Conservation (phyloP, 2,888 invertebrate species). For the Eurytoma adleriae region DNA sequence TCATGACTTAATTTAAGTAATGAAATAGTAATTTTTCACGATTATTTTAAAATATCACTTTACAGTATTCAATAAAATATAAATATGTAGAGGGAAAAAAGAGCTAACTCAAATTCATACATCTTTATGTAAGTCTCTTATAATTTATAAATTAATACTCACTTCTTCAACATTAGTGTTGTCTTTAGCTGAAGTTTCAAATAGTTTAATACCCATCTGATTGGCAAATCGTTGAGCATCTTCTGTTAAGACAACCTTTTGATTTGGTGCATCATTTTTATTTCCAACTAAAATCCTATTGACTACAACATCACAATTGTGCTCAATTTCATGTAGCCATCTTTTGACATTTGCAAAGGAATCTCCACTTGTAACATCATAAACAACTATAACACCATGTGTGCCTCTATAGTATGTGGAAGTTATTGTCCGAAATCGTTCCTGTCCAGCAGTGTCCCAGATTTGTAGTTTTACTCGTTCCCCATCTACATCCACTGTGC, state of each 20-base stretch:
- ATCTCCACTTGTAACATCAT: conserved; percentile 99
- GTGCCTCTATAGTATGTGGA: conserved; percentile 99
- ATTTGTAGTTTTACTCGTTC: conserved; percentile 96
- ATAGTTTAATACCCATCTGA: conserved; percentile 97
- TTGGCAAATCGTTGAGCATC: conserved; percentile 98
- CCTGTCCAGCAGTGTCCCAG: conserved; percentile 99
- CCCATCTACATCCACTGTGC: conserved; percentile 94
- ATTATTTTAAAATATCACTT: too few species aligned
- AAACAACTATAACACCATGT: conserved; percentile 99
- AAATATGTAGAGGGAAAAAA: background rate
- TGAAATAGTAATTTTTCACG: too few species aligned
- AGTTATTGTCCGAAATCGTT: conserved; percentile 98
- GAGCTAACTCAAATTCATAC: too few species aligned
- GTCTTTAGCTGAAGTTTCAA: conserved; percentile 99
- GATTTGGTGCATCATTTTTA: conserved; percentile 95
- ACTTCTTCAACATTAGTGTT: conserved; percentile 99
- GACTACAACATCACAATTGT: conserved; percentile 99
- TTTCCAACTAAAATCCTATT: conserved; percentile 99
- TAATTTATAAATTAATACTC: conserved; percentile 75
- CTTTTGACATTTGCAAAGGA: conserved; percentile 99
- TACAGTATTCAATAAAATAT: background rate
- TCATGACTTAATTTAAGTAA: too few species aligned
- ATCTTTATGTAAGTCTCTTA: background rate
- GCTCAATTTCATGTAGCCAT: conserved; percentile 99
- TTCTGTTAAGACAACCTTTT: conserved; percentile 97